A percentile compares a stretch with the other conserved stretches of the same genome.
Conservation (phyloP, 2,888 invertebrate species). For the Ectemnius cavifrons region DNA sequence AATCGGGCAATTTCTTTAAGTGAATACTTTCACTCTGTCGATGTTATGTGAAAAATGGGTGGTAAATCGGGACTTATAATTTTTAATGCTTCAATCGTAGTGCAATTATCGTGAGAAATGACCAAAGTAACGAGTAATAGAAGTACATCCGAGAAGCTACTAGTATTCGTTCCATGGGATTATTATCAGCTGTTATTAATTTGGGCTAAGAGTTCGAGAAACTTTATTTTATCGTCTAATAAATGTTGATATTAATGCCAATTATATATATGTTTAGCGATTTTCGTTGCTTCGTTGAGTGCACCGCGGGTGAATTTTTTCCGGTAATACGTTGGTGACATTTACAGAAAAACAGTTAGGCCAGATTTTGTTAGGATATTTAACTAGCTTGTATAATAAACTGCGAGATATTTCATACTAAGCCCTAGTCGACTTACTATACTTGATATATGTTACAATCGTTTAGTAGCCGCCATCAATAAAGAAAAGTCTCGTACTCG, state of each 20-base stretch:
- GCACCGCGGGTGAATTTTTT: too few species aligned
- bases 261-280: too few species aligned
- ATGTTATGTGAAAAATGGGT: slow-evolving; percentile 13
- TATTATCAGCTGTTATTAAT: too few species aligned
- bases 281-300: too few species aligned
- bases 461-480: slow-evolving; percentile 34
- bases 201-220: too few species aligned
- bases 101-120: slow-evolving; percentile 43
- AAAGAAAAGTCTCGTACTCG: too few species aligned
- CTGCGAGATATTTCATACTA: slow-evolving; percentile 49
- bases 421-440: slow-evolving; percentile 57
- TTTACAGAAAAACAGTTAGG: too few species aligned
- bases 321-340: too few species aligned
- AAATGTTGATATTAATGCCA: too few species aligned
- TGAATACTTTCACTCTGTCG: too few species aligned
- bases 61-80: slow-evolving; percentile 30
- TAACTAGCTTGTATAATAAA: slow-evolving; percentile 6
- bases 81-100: slow-evolving; percentile 34
- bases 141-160: slow-evolving; percentile 27
- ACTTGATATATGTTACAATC: slow-evolving; percentile 53
- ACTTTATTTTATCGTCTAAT: too few species aligned
- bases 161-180: slow-evolving; percentile 12
- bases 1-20: too few species aligned
- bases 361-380: slow-evolving; percentile 11
- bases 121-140: slow-evolving; percentile 45